These are phyloP conservation scores for Molossus molossus DNA, from an alignment of 2,797 vertebrate genomes.

Conservation along the genomic window DNA sequence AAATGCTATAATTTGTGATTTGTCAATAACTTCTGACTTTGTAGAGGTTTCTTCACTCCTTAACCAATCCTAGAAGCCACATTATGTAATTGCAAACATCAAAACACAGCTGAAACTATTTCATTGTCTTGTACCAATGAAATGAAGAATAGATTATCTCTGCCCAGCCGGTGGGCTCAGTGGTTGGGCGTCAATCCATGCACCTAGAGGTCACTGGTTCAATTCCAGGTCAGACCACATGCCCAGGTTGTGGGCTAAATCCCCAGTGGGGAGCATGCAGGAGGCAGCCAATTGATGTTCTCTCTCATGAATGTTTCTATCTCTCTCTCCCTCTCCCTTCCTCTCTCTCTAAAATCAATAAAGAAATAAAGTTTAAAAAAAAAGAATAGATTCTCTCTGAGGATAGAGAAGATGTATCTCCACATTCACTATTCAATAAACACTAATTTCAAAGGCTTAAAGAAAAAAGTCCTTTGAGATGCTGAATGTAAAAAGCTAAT, in stretches of 20 bases:
- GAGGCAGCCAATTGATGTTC: too few species aligned
- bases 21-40: conserved; percentile 75
- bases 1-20: conserved; percentile 79
- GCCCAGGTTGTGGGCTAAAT: too few species aligned
- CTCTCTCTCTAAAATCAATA: too few species aligned
- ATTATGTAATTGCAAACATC: conserved; percentile 23
- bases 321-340: too few species aligned
- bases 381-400: conserved; percentile 16
- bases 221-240: too few species aligned
- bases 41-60: conserved; percentile 27
- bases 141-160: conserved; percentile 11
- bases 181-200: too few species aligned
- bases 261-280: too few species aligned
- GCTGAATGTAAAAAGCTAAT: conserved; percentile 34
- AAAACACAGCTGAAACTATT: conserved; percentile 64
- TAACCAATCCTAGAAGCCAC: conserved; percentile 52
- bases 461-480: not conserved
- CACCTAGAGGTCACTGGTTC: too few species aligned
- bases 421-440: conserved; percentile 22
- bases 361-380: too few species aligned
- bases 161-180: not conserved
- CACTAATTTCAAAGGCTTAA: conserved; percentile 49
- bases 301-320: too few species aligned
- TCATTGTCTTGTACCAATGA: conserved; percentile 11
- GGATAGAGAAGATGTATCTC: conserved; percentile 1